Evolutionary conservation across 2,113 vertebrate genomes (phyloP).

Genomic region (Cochlearius cochlearius): DNA sequence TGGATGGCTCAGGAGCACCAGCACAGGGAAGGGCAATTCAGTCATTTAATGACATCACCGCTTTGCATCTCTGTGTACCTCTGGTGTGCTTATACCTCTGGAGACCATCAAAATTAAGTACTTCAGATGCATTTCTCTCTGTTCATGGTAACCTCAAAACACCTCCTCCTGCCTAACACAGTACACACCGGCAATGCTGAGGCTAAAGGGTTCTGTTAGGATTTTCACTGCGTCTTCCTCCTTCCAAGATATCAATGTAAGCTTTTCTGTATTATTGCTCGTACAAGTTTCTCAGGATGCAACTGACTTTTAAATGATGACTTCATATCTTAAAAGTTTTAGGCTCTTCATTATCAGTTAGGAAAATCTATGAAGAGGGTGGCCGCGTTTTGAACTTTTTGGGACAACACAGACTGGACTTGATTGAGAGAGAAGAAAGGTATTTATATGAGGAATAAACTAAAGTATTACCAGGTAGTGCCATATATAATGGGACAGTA

Average conservation of each 20-base stretch:
- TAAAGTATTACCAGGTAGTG: background rate
- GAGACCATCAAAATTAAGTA: background rate
- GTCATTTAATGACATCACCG: background rate
- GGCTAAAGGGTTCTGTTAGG: background rate
- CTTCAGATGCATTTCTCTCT: background rate
- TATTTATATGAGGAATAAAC: background rate
- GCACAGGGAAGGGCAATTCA: background rate
- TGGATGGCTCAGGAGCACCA: background rate
- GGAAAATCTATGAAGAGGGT: background rate
- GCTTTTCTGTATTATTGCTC: background rate
- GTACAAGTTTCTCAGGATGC: background rate
- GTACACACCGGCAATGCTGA: rapidly evolving
- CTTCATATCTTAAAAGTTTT: background rate
- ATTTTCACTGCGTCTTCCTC: background rate
- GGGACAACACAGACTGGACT: background rate
- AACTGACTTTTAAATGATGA: background rate
- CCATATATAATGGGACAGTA: background rate
- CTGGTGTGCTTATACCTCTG: background rate
- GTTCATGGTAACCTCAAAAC: background rate
- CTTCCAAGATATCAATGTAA: background rate
- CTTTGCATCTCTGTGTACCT: background rate
- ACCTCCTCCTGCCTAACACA: background rate
- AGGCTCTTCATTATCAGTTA: background rate
- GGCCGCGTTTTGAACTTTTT: background rate
- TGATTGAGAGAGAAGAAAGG: background rate